Percentiles rank a stretch among this genome's conserved stretches.
Conservation (phyloP, 2,113 vertebrate genomes). For the Caranx melampygus region DNA sequence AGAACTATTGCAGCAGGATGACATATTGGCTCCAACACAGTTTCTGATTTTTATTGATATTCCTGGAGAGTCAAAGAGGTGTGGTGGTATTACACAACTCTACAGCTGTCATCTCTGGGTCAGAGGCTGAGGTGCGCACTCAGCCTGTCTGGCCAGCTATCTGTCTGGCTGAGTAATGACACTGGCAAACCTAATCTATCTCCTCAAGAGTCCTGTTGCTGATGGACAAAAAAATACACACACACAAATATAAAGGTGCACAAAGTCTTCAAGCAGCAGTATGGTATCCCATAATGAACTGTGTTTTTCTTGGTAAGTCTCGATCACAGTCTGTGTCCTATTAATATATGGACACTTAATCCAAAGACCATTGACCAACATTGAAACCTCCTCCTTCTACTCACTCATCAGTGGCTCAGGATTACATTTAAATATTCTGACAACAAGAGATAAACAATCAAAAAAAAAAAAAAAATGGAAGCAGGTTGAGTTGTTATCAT, state of each 20-base stretch:
- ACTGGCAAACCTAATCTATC: conserved; percentile 58
- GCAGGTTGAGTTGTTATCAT: conserved; percentile 5
- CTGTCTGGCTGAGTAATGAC: conserved; percentile 71
- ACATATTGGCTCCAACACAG: conserved; percentile 12
- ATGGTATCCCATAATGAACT: not conserved
- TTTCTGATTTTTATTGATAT: conserved; percentile 58
- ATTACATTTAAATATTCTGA: conserved; percentile 5
- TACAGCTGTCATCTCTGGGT: conserved; percentile 52
- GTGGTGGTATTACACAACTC: conserved; percentile 45
- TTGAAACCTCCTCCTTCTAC: not conserved
- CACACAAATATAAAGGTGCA: not conserved
- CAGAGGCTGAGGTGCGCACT: conserved; percentile 56
- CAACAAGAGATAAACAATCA: not conserved
- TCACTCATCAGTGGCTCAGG: not conserved
- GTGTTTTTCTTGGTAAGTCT: not conserved
- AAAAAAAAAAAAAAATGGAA: not conserved
- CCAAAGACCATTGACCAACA: not conserved
- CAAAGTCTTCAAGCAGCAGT: not conserved
- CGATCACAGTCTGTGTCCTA: not conserved
- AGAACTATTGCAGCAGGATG: conserved; percentile 14
- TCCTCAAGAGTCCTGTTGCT: conserved; percentile 44
- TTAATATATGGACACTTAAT: conserved; percentile 10
- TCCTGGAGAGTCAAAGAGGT: conserved; percentile 41
- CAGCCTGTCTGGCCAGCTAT: conserved; percentile 36
- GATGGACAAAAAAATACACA: conserved; percentile 26